Conservation (phyloP, 2,888 invertebrate species). For the Orthosia gothica region DNA sequence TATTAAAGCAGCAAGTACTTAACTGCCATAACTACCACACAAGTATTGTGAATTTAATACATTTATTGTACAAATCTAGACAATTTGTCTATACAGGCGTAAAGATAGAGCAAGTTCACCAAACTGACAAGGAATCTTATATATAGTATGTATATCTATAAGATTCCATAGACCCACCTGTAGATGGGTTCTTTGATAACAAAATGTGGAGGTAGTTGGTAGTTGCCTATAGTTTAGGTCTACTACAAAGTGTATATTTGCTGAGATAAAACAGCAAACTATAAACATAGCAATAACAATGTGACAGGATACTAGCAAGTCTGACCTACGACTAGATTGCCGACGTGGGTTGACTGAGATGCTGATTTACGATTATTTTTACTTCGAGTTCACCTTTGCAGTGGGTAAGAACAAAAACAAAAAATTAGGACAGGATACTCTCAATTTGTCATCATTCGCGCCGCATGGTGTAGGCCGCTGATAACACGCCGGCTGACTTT, state of each 20-base stretch:
- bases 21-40: background rate
- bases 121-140: background rate
- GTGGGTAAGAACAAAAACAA: background rate
- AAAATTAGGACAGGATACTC: conserved; percentile 18
- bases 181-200: background rate
- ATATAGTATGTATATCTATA: no score
- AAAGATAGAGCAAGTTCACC: background rate
- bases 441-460: conserved; percentile 15
- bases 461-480: conserved; percentile 19
- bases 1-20: background rate
- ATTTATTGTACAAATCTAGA: background rate
- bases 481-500: conserved; percentile 34
- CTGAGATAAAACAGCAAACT: background rate
- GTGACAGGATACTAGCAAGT: conserved; percentile 19
- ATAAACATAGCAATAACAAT: background rate
- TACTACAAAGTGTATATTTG: background rate
- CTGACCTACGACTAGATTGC: conserved; percentile 17
- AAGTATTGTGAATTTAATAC: background rate
- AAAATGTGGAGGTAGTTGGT: no score
- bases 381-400: conserved; percentile 27
- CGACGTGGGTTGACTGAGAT: conserved; percentile 31
- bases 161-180: no score
- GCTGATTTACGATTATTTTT: background rate
- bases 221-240: no score
- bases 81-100: background rate